phyloP scores from a whole-genome alignment of 2,888 invertebrate genomes.

The Alitta virens region DNA sequence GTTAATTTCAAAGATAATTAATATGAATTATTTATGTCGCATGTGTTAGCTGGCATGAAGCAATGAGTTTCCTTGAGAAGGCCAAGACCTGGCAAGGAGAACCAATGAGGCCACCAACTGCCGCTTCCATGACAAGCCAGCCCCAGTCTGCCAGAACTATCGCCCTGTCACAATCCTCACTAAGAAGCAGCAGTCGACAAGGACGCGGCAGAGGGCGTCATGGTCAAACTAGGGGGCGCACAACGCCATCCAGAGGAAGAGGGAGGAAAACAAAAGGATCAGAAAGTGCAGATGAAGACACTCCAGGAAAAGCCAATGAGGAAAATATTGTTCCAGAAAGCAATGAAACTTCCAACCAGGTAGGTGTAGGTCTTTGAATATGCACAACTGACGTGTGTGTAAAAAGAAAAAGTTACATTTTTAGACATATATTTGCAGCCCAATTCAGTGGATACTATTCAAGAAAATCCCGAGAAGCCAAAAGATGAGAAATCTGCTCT shows the following conservation, averaged over 20 bases:
- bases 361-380: too few relatives aligned
- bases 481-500: too few relatives aligned
- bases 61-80: conserved; percentile 46
- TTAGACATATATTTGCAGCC: too few relatives aligned
- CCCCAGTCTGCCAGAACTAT: background rate
- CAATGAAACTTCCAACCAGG: too few relatives aligned
- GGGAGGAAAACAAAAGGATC: background rate
- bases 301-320: background rate
- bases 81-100: conserved; percentile 28
- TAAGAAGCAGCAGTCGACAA: background rate
- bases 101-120: background rate
- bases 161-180: background rate
- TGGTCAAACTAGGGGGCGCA: background rate
- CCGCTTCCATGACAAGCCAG: background rate
- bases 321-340: too few relatives aligned
- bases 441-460: too few relatives aligned
- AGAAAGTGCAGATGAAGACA: background rate
- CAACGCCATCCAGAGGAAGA: background rate
- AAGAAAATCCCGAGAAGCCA: too few relatives aligned
- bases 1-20: too few relatives aligned
- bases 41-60: conserved; percentile 48
- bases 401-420: too few relatives aligned
- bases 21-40: background rate
- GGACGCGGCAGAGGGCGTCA: background rate
- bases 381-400: too few relatives aligned